phyloP scores from a whole-genome alignment of 1,140 invertebrate genomes.

The Dinoponera quadriceps region DNA sequence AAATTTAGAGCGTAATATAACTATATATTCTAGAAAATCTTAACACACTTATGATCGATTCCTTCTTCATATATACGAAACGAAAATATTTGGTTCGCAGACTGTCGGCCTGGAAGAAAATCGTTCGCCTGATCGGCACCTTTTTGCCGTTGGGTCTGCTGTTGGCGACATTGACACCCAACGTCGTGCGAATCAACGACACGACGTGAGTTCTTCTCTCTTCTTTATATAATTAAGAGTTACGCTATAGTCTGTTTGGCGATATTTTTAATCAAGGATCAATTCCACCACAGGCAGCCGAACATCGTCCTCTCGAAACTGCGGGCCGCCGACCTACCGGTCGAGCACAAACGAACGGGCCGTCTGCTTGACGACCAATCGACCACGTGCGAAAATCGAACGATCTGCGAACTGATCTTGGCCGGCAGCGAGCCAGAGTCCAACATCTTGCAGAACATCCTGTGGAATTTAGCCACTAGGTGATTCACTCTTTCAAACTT shows the following conservation, averaged over 20 bases:
- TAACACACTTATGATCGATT: too few species aligned
- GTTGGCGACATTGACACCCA: slow-evolving; percentile 81
- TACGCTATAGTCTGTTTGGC: background rate
- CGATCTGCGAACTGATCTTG: slow-evolving; percentile 79
- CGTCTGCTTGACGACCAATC: slow-evolving; percentile 17
- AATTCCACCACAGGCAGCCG: slow-evolving; percentile 71
- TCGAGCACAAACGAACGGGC: slow-evolving; percentile 76
- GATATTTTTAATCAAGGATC: slow-evolving; percentile 10
- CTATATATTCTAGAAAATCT: too few species aligned
- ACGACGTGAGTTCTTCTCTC: slow-evolving; percentile 74
- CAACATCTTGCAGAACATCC: slow-evolving; percentile 75
- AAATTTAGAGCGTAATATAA: too few species aligned
- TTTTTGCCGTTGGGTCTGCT: slow-evolving; percentile 83
- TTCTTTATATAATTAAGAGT: background rate
- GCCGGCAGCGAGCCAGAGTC: slow-evolving; percentile 72
- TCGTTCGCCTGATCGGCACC: slow-evolving; percentile 81
- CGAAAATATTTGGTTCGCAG: slow-evolving; percentile 59
- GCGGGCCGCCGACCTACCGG: slow-evolving; percentile 76
- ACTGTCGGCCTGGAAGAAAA: slow-evolving; percentile 81
- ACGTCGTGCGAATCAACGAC: slow-evolving; percentile 76
- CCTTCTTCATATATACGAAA: slow-evolving; percentile 9
- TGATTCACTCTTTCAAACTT: slow-evolving; percentile 59
- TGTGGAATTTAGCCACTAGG: slow-evolving; percentile 79
- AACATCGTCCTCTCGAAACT: slow-evolving; percentile 80
- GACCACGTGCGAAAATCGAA: slow-evolving; percentile 77